A percentile compares a stretch with the other conserved stretches of the same genome.
phyloP scores from a whole-genome alignment of 2,113 vertebrate genomes.

The Clarias macrocephalus region DNA sequence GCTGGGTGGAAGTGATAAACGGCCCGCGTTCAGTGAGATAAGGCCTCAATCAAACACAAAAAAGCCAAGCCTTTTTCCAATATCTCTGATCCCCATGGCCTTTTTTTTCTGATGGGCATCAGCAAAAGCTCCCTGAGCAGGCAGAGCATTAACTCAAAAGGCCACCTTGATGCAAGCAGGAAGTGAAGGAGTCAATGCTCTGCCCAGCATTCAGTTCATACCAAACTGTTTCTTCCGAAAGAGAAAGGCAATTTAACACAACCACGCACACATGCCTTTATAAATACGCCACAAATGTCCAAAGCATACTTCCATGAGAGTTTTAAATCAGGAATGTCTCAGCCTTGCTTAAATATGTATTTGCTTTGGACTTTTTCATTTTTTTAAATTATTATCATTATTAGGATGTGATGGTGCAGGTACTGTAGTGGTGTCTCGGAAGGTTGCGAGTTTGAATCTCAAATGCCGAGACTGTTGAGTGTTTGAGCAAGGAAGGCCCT shows the following conservation, averaged over 20 bases:
- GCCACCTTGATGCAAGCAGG: conserved; percentile 24
- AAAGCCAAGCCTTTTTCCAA: conserved; percentile 50
- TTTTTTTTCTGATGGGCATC: conserved; percentile 44
- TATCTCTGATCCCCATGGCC: conserved; percentile 44
- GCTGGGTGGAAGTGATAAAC: conserved; percentile 72
- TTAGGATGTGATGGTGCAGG: not conserved
- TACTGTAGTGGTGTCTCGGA: no score
- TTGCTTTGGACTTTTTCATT: not conserved
- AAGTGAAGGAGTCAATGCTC: not conserved
- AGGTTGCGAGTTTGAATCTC: not conserved
- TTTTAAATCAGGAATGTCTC: not conserved
- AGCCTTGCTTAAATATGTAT: not conserved
- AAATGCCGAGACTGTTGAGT: not conserved
- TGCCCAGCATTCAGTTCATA: conserved; percentile 6
- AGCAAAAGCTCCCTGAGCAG: conserved; percentile 15
- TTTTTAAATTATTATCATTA: not conserved
- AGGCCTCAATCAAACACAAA: conserved; percentile 70
- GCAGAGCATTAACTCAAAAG: conserved; percentile 38
- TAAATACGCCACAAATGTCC: not conserved
- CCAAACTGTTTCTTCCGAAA: not conserved
- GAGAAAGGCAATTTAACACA: not conserved
- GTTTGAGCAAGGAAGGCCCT: not conserved
- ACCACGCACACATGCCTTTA: not conserved
- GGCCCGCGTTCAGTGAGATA: conserved; percentile 62
- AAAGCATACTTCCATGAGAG: not conserved